A percentile compares a stretch with the other conserved stretches of the same genome.
These are phyloP conservation scores for Fistularia commersonii DNA, from an alignment of 2,797 vertebrate species.

Conservation along the genomic window DNA sequence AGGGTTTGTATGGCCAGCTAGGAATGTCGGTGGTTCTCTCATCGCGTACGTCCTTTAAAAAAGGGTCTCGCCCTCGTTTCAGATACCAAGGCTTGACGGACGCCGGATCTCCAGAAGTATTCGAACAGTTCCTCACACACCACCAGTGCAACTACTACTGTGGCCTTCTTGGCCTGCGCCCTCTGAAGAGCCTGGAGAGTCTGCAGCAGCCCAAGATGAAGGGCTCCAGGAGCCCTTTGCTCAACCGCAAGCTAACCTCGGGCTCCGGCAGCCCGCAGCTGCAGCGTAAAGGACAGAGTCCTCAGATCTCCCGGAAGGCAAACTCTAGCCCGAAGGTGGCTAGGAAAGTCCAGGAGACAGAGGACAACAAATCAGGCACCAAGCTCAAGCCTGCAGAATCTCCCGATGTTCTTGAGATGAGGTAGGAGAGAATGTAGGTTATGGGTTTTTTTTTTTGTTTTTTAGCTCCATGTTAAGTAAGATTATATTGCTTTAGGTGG, in stretches of 20 bases:
- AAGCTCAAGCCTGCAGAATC: conserved; percentile 69
- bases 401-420: conserved; percentile 54
- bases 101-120: conserved; percentile 78
- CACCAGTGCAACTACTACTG: conserved; percentile 93
- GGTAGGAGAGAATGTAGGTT: conserved; percentile 64
- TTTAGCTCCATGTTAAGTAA: conserved; percentile 11
- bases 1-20: conserved; percentile 81
- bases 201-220: conserved; percentile 82
- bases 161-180: conserved; percentile 80
- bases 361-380: conserved; percentile 52
- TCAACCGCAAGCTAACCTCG: conserved; percentile 76
- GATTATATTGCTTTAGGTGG: conserved; percentile 11
- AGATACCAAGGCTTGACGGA: conserved; percentile 96
- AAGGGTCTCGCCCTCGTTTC: conserved; percentile 37
- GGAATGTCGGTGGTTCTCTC: not conserved
- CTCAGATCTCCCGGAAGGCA: conserved; percentile 79
- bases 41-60: no score
- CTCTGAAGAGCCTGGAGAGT: conserved; percentile 78
- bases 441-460: not conserved
- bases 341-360: conserved; percentile 72
- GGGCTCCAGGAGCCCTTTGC: conserved; percentile 85
- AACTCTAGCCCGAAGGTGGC: conserved; percentile 75
- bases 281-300: conserved; percentile 85
- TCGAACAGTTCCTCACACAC: conserved; percentile 83
- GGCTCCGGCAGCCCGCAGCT: conserved; percentile 88